phyloP scores from a whole-genome alignment of 1,140 invertebrate species.

The Aphis craccivora region DNA sequence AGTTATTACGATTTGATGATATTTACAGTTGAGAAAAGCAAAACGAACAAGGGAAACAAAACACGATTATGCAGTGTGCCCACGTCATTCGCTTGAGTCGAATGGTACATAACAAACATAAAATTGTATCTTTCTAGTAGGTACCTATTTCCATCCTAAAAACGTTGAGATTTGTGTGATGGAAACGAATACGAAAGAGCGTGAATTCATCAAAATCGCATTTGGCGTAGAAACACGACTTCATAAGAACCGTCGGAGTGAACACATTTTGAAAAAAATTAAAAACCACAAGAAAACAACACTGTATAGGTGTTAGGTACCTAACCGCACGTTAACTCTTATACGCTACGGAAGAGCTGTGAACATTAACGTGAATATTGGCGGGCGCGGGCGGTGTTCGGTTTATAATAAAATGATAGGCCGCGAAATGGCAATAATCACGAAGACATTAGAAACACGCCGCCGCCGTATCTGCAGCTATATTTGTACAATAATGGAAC shows the following conservation, averaged over 20 bases:
- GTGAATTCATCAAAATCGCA: conserved; percentile 20
- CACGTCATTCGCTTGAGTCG: background rate
- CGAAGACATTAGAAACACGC: conserved; percentile 26
- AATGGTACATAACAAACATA: background rate
- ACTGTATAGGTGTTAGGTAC: background rate
- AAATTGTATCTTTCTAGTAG: background rate
- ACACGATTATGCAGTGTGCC: background rate
- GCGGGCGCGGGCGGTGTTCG: too few species aligned
- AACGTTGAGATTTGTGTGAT: background rate
- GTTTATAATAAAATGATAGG: background rate
- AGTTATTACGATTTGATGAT: background rate
- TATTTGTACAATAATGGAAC: background rate
- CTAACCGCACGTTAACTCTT: background rate
- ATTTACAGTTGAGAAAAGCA: background rate
- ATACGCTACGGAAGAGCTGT: background rate
- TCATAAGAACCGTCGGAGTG: background rate
- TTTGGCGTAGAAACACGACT: background rate
- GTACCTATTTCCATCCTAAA: background rate
- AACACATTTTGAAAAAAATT: background rate
- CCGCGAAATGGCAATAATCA: background rate
- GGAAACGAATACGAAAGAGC: background rate
- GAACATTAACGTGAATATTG: conserved; percentile 1
- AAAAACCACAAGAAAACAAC: background rate
- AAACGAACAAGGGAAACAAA: background rate
- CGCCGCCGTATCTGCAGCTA: too few species aligned